Conservation (phyloP, 1,140 invertebrate genomes). For the Lasaia peninsularis region DNA sequence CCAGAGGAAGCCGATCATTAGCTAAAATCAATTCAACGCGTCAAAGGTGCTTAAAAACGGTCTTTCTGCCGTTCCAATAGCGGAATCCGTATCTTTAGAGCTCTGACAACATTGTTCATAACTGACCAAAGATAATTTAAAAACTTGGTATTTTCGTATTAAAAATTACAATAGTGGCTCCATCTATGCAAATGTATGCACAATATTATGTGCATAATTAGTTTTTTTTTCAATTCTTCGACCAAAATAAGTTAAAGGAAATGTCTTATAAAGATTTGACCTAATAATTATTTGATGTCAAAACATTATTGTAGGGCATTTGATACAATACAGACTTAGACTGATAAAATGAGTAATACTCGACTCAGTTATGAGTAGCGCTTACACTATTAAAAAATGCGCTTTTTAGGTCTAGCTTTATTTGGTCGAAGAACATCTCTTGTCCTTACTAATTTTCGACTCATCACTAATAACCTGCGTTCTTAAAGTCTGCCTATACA, state of each 20-base stretch:
- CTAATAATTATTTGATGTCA: too few species aligned
- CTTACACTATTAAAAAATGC: too few species aligned
- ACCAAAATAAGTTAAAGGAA: too few species aligned
- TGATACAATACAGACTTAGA: too few species aligned
- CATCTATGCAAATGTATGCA: neutral
- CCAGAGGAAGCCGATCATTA: slow-evolving; percentile 47
- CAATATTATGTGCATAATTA: neutral
- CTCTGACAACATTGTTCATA: slow-evolving; percentile 52
- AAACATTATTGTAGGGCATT: too few species aligned
- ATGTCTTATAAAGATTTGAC: too few species aligned
- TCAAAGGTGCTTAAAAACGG: slow-evolving; percentile 35
- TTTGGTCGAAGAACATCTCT: slow-evolving; percentile 16
- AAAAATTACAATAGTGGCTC: neutral
- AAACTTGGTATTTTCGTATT: slow-evolving; percentile 3
- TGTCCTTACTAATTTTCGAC: slow-evolving; percentile 66
- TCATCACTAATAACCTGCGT: slow-evolving; percentile 70
- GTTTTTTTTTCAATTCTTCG: neutral
- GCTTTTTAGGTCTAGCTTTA: neutral
- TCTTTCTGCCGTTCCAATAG: slow-evolving; percentile 11
- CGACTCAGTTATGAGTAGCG: too few species aligned
- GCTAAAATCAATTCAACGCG: slow-evolving; percentile 28
- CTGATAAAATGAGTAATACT: too few species aligned
- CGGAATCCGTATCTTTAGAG: slow-evolving; percentile 27
- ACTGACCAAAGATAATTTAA: slow-evolving; percentile 29
- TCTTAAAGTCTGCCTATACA: slow-evolving; percentile 43